Conservation (phyloP, 2,113 vertebrate genomes). For the rat (Rattus norvegicus) region GRCr8 NC_086021.1:163440001-163440500, state of each 20-base stretch:
- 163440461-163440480: neutral
- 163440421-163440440: neutral
- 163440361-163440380: no score
- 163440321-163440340: no score
- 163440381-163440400: no score
- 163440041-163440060: neutral
- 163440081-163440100: neutral
- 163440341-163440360: no score
- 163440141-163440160: neutral
- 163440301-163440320: neutral
- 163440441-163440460: neutral
- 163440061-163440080: neutral
- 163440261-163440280: no score
- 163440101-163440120: neutral
- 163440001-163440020: neutral
- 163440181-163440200: no score
- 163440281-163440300: no score
- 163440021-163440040: neutral
- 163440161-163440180: no score
- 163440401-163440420: no score
- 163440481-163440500: neutral
- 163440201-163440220: no score
- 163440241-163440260: no score
- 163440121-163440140: neutral
- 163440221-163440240: no score